These are phyloP conservation scores for Epizoanthus rinbou DNA, from an alignment of 92 coral and sea anemone species.

Conservation along the genomic window DNA sequence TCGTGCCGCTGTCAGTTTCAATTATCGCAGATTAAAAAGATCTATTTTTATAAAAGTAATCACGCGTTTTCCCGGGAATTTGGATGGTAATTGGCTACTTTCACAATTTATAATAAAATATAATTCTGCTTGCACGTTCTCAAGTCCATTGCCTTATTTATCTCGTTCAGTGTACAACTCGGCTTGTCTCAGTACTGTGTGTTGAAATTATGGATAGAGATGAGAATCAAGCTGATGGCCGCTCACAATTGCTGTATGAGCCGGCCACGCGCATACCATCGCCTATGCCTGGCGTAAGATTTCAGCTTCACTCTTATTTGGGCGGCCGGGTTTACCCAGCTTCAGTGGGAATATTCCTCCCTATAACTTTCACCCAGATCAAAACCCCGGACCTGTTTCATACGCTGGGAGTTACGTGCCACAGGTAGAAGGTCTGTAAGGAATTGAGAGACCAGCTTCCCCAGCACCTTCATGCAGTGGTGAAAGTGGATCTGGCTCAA, in stretches of 20 bases:
- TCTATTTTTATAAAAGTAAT: no score
- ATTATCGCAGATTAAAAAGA: no score
- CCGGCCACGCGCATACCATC: constrained; percentile 13
- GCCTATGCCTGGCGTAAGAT: constrained; percentile 27
- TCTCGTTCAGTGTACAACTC: no score
- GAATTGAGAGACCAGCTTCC: constrained; percentile 29
- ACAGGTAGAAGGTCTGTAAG: constrained; percentile 31
- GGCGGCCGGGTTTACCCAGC: constrained; percentile 9
- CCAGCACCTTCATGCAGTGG: constrained; percentile 17
- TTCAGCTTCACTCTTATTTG: constrained; percentile 21
- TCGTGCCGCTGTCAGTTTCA: no score
- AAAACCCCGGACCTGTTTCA: no score
- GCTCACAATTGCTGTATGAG: constrained; percentile 20
- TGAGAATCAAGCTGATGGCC: constrained; percentile 6
- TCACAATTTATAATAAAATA: constrained; percentile 18
- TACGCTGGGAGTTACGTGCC: constrained; percentile 32
- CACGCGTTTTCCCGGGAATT: constrained; percentile 18
- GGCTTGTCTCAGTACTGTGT: constrained; percentile 19
- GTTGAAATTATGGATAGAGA: not conserved
- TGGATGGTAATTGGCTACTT: not conserved
- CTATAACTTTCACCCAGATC: constrained; percentile 23
- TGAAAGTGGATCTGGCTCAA: constrained; percentile 16
- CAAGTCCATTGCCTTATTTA: not conserved
- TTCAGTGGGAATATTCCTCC: constrained; percentile 15
- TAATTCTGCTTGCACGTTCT: constrained; percentile 5